Percentiles rank a stretch among this genome's conserved stretches.
Conservation (phyloP, 2,888 invertebrate genomes). For the Drosophila mercatorum region DNA sequence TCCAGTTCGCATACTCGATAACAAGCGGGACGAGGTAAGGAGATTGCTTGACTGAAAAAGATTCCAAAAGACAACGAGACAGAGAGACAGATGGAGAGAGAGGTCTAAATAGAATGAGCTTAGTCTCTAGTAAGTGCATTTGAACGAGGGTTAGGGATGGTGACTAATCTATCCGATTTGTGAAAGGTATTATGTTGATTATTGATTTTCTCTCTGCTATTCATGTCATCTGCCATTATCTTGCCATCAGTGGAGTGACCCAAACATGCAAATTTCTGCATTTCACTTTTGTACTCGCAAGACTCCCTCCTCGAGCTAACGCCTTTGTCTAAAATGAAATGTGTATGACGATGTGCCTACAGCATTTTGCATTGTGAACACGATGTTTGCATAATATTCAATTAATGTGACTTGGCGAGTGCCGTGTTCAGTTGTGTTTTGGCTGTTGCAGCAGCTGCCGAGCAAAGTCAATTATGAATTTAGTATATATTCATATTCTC, state of each 20-base stretch:
- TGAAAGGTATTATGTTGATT: neutral
- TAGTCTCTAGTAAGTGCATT: too few relatives aligned
- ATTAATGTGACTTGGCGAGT: conserved; percentile 65
- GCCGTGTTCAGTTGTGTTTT: conserved; percentile 15
- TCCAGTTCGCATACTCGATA: neutral
- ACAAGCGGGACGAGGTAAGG: too few relatives aligned
- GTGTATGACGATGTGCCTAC: conserved; percentile 25
- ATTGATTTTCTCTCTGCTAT: neutral
- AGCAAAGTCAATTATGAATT: conserved; percentile 72
- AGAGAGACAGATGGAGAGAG: too few relatives aligned
- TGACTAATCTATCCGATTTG: too few relatives aligned
- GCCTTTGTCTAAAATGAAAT: conserved; percentile 15
- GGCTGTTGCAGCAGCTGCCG: conserved; percentile 31
- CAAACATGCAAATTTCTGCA: conserved; percentile 1
- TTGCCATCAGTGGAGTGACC: neutral
- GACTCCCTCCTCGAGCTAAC: neutral
- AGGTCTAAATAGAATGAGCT: too few relatives aligned
- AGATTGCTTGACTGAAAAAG: too few relatives aligned
- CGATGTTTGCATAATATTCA: conserved; percentile 69
- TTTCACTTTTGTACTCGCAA: neutral
- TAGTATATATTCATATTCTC: conserved; percentile 27
- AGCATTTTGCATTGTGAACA: conserved; percentile 39
- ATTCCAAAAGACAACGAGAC: too few relatives aligned
- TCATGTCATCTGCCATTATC: too few relatives aligned
- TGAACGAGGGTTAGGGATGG: too few relatives aligned